These are phyloP conservation scores for Sinohyriopsis cumingii DNA, from an alignment of 2,888 invertebrate species.

Conservation along the genomic window DNA sequence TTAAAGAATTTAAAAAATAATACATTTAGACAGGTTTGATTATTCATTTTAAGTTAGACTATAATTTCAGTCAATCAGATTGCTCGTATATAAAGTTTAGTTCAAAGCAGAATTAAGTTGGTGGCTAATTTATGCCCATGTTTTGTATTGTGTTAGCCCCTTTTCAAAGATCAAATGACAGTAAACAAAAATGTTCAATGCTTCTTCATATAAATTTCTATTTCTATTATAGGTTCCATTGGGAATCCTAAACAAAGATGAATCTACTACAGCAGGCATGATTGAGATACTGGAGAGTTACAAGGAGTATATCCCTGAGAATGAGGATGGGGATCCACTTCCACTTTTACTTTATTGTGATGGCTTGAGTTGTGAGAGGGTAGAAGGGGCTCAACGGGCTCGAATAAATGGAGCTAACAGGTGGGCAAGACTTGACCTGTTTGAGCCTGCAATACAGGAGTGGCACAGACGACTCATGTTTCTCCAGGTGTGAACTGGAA, in stretches of 20 bases:
- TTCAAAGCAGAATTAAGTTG: background rate
- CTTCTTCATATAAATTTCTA: too few relatives aligned
- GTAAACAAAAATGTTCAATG: too few relatives aligned
- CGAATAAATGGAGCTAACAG: conserved; percentile 14
- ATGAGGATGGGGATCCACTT: conserved; percentile 7
- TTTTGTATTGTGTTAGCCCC: background rate
- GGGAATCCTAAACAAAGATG: conserved; percentile 11
- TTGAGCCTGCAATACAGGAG: conserved; percentile 25
- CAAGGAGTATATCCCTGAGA: too few relatives aligned
- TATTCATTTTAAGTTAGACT: too few relatives aligned
- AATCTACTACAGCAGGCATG: conserved; percentile 16
- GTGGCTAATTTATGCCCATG: background rate
- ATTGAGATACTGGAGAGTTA: too few relatives aligned
- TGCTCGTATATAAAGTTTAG: too few relatives aligned
- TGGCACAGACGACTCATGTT: conserved; percentile 20
- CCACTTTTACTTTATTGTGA: conserved; percentile 15
- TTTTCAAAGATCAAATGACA: background rate
- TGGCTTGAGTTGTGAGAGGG: conserved; percentile 18
- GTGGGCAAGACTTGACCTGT: conserved; percentile 11
- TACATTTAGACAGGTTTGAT: too few relatives aligned
- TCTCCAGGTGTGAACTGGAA: conserved; percentile 10
- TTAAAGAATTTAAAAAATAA: too few relatives aligned
- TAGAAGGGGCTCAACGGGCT: conserved; percentile 11
- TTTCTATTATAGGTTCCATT: conserved; percentile 11
- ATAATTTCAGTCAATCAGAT: too few relatives aligned